Percentiles rank a stretch among this genome's conserved stretches.
Evolutionary conservation across 2,888 invertebrate genomes (phyloP).

Genomic region (Xylota segnis): DNA sequence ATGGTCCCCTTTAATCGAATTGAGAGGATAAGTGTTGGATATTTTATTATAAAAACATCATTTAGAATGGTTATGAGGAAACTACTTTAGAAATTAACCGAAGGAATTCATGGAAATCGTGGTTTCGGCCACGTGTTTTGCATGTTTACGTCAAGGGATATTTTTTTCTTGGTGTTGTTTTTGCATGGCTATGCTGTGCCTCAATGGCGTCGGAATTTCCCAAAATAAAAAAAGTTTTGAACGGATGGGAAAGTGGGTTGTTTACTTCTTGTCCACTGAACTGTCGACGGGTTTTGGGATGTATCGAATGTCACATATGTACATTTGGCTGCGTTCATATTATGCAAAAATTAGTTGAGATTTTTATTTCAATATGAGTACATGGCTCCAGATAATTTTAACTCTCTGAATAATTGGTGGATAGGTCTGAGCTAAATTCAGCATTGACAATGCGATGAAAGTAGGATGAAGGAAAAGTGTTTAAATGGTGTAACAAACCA

Average conservation of each 20-base stretch:
- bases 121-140: conserved; percentile 19
- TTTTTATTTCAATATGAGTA: too few relatives aligned
- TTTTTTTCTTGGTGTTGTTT: neutral
- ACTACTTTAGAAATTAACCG: neutral
- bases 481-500: too few relatives aligned
- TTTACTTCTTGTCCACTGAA: conserved; percentile 51
- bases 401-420: too few relatives aligned
- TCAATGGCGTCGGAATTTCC: conserved; percentile 43
- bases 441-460: too few relatives aligned
- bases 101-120: neutral
- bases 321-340: neutral
- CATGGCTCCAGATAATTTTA: too few relatives aligned
- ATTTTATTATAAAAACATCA: neutral
- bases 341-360: neutral
- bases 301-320: too few relatives aligned
- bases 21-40: neutral
- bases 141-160: neutral
- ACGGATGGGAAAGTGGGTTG: conserved; percentile 30
- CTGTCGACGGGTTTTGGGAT: neutral
- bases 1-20: neutral
- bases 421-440: too few relatives aligned
- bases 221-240: conserved; percentile 15
- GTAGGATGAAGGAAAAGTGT: too few relatives aligned
- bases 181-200: conserved; percentile 12
- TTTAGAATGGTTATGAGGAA: neutral